Conservation (phyloP, 2,888 invertebrate genomes). For the Allacma fusca region DNA sequence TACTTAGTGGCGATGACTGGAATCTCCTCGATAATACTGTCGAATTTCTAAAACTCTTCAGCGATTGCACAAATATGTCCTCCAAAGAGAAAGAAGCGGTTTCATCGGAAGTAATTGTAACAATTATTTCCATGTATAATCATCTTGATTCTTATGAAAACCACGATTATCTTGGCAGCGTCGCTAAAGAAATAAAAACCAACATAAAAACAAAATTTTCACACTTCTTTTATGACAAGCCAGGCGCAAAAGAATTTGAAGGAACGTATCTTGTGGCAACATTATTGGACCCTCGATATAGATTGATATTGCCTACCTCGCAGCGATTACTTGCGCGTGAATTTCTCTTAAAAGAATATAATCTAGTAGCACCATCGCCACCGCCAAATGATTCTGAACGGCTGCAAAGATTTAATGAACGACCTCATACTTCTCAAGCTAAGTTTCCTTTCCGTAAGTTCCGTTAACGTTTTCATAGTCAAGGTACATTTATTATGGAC, state of each 20-base stretch:
- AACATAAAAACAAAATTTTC: neutral
- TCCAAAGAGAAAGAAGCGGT: conserved; percentile 1
- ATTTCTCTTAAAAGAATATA: neutral
- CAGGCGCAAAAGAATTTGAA: too few relatives aligned
- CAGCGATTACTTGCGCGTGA: neutral
- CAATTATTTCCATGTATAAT: too few relatives aligned
- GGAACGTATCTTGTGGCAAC: conserved; percentile 1
- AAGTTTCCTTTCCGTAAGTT: too few relatives aligned
- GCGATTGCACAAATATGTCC: neutral
- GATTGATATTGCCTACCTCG: neutral
- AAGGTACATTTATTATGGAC: too few relatives aligned
- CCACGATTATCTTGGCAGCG: neutral
- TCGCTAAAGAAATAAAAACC: neutral
- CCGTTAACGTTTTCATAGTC: too few relatives aligned
- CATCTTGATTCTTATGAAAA: neutral
- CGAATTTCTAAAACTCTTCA: too few relatives aligned
- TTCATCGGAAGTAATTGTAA: conserved; percentile 1
- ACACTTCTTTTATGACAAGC: neutral
- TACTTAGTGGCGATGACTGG: too few relatives aligned
- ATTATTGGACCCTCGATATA: conserved; percentile 11
- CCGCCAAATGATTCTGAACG: too few relatives aligned
- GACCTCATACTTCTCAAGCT: too few relatives aligned
- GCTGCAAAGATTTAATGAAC: too few relatives aligned
- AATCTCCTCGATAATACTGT: too few relatives aligned
- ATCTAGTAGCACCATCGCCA: too few relatives aligned